These are phyloP conservation scores for Grantiella picta DNA, from an alignment of 2,113 vertebrate species.

Conservation along the genomic window DNA sequence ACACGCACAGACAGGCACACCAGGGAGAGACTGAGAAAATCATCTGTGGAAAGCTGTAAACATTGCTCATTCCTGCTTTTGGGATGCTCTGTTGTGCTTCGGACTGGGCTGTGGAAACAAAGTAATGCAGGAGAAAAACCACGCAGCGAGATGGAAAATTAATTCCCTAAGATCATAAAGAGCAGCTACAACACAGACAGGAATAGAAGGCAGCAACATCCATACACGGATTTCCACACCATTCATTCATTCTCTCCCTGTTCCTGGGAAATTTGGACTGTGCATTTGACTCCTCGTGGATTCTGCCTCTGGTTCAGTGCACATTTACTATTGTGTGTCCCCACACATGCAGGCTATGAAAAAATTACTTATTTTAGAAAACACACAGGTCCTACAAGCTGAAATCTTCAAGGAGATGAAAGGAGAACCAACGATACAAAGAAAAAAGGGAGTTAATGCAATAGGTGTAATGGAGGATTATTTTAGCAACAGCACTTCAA, in stretches of 20 bases:
- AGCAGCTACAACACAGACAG: not conserved
- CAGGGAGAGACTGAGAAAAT: conserved; percentile 15
- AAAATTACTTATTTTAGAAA: not conserved
- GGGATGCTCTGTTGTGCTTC: not conserved
- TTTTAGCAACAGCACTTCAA: not conserved
- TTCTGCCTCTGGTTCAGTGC: not conserved
- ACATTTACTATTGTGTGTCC: accelerated
- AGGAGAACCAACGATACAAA: not conserved
- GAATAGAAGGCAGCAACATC: not conserved
- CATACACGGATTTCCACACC: not conserved
- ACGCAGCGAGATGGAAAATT: not conserved
- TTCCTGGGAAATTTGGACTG: not conserved
- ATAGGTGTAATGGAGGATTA: not conserved
- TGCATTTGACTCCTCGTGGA: accelerated
- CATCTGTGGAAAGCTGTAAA: not conserved
- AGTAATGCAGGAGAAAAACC: not conserved
- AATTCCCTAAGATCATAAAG: not conserved
- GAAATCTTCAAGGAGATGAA: not conserved
- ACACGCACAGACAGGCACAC: not conserved
- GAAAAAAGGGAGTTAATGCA: not conserved
- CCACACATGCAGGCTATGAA: not conserved
- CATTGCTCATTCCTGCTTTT: not conserved
- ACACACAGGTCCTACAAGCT: not conserved
- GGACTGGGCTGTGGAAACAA: not conserved
- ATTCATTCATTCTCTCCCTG: not conserved